Conservation (phyloP, 1,140 invertebrate genomes). For the Drosophila nannoptera region DNA sequence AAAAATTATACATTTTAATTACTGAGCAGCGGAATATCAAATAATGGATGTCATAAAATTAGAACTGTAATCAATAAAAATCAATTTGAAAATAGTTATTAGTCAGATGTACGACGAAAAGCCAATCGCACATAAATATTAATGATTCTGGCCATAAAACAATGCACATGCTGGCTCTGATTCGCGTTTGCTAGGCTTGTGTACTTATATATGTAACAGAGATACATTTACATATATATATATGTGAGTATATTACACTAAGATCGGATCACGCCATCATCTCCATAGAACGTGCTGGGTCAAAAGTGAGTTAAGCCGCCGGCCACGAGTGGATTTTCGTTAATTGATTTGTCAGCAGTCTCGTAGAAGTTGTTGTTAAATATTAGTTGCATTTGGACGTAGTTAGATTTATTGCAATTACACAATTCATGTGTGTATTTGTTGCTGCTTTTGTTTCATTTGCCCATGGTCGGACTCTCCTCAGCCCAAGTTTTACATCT, state of each 20-base stretch:
- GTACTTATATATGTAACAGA: too few species aligned
- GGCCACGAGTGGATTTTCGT: constrained; percentile 17
- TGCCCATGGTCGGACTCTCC: background rate
- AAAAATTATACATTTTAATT: constrained; percentile 10
- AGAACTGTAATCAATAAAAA: constrained; percentile 15
- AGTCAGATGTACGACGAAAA: background rate
- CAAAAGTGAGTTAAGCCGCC: constrained; percentile 7
- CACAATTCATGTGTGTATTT: too few species aligned
- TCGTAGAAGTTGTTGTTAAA: constrained; percentile 13
- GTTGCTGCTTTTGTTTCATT: background rate
- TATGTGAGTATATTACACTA: background rate
- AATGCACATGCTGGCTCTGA: too few species aligned
- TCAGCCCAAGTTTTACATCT: background rate
- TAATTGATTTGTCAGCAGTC: constrained; percentile 29
- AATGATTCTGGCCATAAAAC: background rate
- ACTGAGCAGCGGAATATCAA: background rate
- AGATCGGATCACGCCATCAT: background rate
- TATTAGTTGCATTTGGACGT: constrained; percentile 6
- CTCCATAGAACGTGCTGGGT: background rate
- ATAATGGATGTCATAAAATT: constrained; percentile 13
- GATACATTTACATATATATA: background rate
- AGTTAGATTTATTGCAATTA: background rate
- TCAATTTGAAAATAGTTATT: constrained; percentile 1
- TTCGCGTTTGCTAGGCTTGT: too few species aligned
- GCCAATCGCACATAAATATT: constrained; percentile 12